Evolutionary conservation across 1,140 invertebrate genomes (phyloP), one percentile per base, ranked within the genome.

Genomic region (Drosophila tropicalis): DNA sequence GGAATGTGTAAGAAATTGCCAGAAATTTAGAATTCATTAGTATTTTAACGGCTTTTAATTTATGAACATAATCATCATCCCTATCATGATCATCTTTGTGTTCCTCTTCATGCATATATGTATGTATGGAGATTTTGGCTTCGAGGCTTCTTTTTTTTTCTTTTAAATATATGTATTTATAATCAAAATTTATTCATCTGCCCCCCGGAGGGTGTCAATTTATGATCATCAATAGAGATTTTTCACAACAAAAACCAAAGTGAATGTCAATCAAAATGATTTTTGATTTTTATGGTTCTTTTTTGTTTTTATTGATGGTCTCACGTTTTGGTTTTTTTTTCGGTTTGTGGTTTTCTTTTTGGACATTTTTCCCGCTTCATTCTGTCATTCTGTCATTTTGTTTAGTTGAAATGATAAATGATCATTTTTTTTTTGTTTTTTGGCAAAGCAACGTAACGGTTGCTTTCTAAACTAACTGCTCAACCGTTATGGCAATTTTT

Each of bases 151-250:
- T 60, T 51, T 25, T 60, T 62, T 68, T 67, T 58, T 66, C 41
- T 34, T 63, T 77, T 64, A 60, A 68, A 57, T 58, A 61, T 65
- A 44, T 67, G 13, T 56, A 44, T 67, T 65, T 34, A 56, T 69
- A 79, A 72, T 76, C 68, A 81, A 85, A 86, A 87, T 87, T 82
- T 83, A 86, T 86, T 76, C 79, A 76, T 67, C 55, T 79, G 71
- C 58, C 79, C 79, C 58, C 79, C 65, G 67, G 75, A 76, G 83
- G 82, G 82, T 82, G 82, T 86, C 79, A 87, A 79, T 87, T 87
- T 86, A 70, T 69, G 67, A 66, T 71, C 69, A 73, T 76, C 54
- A 34, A 22, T 51, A 10, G 17, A 51, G 36, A 39, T 39, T 39
- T 39, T 39, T 39, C 36, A 39, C 10, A 36, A 36, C 36, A 12